Evolutionary conservation across 2,888 invertebrate genomes (phyloP), one percentile per base, ranked within the genome.

Genomic region (Drosophila buzzatii): DNA sequence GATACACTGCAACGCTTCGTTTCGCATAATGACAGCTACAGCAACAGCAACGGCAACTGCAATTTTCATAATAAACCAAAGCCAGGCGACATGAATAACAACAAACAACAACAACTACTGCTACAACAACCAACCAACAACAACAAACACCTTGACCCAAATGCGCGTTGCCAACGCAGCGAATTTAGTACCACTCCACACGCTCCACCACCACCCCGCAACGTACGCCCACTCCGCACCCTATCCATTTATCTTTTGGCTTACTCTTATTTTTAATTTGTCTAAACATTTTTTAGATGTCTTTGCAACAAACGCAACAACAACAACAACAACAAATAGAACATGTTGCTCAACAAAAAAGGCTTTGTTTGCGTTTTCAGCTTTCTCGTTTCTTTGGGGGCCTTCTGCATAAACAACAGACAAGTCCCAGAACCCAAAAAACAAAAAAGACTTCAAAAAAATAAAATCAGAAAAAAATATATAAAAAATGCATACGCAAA

Each of bases 201-300:
- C 52, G 31, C 45, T 56, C 42, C n/a, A n/a, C 23, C n/a, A 47
- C 33, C 55, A 10, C 49, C 55, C 41, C 55, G 16, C 51, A 0
- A 14, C 4, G 31, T 14, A 10, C 20, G 14, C 14, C 39, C 44
- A 33, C 44, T 12, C 42, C 42, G 31, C 35, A 35, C 18, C 20
- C 33, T 16, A 27, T 12, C 56, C 73, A 61, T 80, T 73, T 76
- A 83, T 83, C 60, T 72, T 74, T 70, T 59, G 35, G 59, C 71
- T 73, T 64, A 85, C 72, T 79, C 81, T 81, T 86, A 81, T 89
- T 86, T 86, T 89, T 86, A 86, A 86, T 86, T 86, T 86, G 85
- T 89, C 81, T 85, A 86, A 89, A 86, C 79, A 85, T 81, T 88
- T 85, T 86, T 74, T 67, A 70, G 70, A 73, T 71, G 63, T 63